These are phyloP conservation scores for Pterostichus madidus DNA, from an alignment of 2,888 invertebrate species.

Conservation along the genomic window DNA sequence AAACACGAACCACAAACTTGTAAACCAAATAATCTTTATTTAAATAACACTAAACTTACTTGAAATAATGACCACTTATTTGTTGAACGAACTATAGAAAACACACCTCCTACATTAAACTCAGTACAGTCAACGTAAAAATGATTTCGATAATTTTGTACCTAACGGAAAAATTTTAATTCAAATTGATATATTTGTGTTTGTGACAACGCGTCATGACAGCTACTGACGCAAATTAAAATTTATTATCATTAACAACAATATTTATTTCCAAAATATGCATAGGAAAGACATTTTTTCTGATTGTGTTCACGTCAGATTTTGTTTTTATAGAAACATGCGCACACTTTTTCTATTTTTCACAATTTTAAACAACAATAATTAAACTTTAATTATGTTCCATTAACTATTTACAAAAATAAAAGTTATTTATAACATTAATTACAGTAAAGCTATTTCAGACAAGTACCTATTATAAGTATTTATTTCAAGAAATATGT, in stretches of 20 bases:
- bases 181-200: conserved; percentile 24
- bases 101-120: conserved; percentile 39
- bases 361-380: neutral
- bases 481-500: no score
- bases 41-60: no score
- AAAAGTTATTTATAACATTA: no score
- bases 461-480: no score
- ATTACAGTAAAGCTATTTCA: no score
- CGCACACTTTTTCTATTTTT: neutral
- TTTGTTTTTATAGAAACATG: conserved; percentile 1
- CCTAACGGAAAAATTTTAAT: conserved; percentile 14
- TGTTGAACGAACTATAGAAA: conserved; percentile 29
- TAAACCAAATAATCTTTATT: no score
- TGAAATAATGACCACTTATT: no score
- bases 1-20: no score
- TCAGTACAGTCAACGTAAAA: conserved; percentile 30
- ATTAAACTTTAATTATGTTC: neutral
- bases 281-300: neutral
- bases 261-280: neutral
- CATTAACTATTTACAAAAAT: no score
- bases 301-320: conserved; percentile 10
- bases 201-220: neutral
- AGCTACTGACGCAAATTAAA: conserved; percentile 19
- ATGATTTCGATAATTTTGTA: neutral
- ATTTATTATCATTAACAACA: conserved; percentile 5